These are phyloP conservation scores for Oeneis ivallda DNA, from an alignment of 2,888 invertebrate genomes.

Conservation along the genomic window DNA sequence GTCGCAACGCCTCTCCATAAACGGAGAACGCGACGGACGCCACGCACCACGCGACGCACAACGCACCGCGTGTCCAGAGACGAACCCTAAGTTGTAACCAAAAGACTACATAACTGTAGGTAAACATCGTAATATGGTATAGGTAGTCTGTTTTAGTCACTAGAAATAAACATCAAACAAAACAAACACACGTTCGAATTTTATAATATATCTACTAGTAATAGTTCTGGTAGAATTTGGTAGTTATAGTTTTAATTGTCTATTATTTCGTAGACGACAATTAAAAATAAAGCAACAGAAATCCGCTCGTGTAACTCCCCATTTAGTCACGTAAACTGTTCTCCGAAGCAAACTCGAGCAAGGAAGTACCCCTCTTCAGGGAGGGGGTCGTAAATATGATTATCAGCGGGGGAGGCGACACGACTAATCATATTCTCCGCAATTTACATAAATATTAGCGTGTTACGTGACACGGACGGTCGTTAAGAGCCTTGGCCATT, in stretches of 20 bases:
- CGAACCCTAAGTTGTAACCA: too few relatives aligned
- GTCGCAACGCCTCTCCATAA: too few relatives aligned
- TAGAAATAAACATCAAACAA: too few relatives aligned
- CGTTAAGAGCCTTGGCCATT: conserved; percentile 59
- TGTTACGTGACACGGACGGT: conserved; percentile 74
- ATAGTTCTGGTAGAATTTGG: too few relatives aligned
- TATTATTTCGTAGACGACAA: conserved; percentile 3
- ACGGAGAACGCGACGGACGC: too few relatives aligned
- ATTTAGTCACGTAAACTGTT: conserved; percentile 33
- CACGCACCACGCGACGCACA: too few relatives aligned
- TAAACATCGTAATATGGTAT: too few relatives aligned
- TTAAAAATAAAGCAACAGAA: conserved; percentile 15
- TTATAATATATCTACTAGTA: too few relatives aligned
- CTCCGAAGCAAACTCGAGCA: conserved; percentile 41
- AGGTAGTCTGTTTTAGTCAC: too few relatives aligned
- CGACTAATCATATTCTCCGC: conserved; percentile 81
- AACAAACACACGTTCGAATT: too few relatives aligned
- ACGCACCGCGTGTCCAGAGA: too few relatives aligned
- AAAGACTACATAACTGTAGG: too few relatives aligned
- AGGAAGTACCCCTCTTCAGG: conserved; percentile 46
- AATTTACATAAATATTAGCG: conserved; percentile 82
- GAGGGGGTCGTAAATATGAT: conserved; percentile 78
- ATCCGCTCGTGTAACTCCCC: conserved; percentile 15
- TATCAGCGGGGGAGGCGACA: conserved; percentile 79
- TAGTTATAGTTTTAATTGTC: background rate